Conservation (phyloP, 1,140 invertebrate species). For the Drosophila athabasca region DNA sequence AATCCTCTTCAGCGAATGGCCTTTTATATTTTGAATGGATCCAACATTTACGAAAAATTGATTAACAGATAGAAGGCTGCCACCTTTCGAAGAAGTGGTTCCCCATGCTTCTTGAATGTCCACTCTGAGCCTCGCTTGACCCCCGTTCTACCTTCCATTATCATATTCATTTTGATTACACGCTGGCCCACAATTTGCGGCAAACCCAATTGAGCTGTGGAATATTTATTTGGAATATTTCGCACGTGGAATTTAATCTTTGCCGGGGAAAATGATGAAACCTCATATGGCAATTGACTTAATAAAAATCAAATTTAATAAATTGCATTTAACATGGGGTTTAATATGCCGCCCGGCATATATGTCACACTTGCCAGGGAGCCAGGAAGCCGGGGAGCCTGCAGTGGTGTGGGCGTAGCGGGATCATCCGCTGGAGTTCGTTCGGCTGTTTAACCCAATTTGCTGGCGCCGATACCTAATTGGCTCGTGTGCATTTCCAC, state of each 20-base stretch:
- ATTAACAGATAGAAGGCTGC: no score
- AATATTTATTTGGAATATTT: background rate
- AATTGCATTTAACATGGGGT: slow-evolving; percentile 63
- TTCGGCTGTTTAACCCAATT: slow-evolving; percentile 70
- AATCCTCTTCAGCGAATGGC: background rate
- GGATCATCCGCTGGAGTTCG: slow-evolving; percentile 50
- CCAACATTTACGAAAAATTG: no score
- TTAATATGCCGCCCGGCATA: slow-evolving; percentile 43
- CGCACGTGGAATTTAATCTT: slow-evolving; percentile 44
- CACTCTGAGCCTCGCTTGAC: background rate
- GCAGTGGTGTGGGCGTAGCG: background rate
- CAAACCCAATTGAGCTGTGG: no score
- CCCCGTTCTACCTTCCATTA: no score
- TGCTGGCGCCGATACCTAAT: slow-evolving; percentile 58
- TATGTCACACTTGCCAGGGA: slow-evolving; percentile 28
- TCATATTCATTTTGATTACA: background rate
- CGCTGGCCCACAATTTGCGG: no score
- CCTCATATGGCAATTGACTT: slow-evolving; percentile 58
- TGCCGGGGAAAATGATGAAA: slow-evolving; percentile 21
- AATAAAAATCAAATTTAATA: slow-evolving; percentile 71
- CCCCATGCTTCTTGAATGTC: background rate
- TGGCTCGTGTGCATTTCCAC: slow-evolving; percentile 59
- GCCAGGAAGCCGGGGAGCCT: no score
- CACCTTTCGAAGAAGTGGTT: no score
- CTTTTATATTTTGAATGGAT: background rate